Evolutionary conservation across 2,113 vertebrate genomes (phyloP).

Genomic region (Pavo muticus): DNA sequence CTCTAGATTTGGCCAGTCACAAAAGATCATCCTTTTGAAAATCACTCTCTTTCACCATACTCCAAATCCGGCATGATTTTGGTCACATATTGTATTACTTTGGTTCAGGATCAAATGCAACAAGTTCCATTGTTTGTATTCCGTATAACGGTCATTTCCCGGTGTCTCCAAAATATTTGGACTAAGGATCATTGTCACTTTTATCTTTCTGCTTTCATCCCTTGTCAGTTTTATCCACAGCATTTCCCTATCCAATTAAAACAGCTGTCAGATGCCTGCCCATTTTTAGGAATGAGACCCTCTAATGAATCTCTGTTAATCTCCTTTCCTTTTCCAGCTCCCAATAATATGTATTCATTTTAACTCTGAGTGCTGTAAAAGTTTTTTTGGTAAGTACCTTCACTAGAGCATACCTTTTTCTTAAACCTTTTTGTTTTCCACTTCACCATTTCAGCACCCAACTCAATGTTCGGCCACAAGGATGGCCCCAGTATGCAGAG

Average conservation of each 20-base stretch:
- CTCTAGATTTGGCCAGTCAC: constrained; percentile 43
- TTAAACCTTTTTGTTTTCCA: constrained; percentile 84
- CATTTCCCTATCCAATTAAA: constrained; percentile 66
- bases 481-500: constrained; percentile 91
- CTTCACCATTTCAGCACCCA: constrained; percentile 92
- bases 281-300: constrained; percentile 67
- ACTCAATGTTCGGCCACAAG: constrained; percentile 96
- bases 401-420: constrained; percentile 79
- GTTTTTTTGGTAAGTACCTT: constrained; percentile 84
- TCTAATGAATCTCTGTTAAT: constrained; percentile 83
- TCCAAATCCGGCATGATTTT: constrained; percentile 28
- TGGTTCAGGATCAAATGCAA: constrained; percentile 17
- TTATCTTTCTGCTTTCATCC: constrained; percentile 38
- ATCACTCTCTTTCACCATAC: constrained; percentile 12
- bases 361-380: constrained; percentile 86
- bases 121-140: constrained; percentile 33
- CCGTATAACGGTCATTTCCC: not conserved
- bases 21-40: constrained; percentile 42
- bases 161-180: constrained; percentile 7
- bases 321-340: constrained; percentile 87
- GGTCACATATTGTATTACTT: not conserved
- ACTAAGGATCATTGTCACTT: constrained; percentile 46
- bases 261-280: constrained; percentile 68
- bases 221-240: constrained; percentile 63
- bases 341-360: constrained; percentile 89